Evolutionary conservation across 2,113 vertebrate genomes (phyloP).

Genomic region (Indri indri): DNA sequence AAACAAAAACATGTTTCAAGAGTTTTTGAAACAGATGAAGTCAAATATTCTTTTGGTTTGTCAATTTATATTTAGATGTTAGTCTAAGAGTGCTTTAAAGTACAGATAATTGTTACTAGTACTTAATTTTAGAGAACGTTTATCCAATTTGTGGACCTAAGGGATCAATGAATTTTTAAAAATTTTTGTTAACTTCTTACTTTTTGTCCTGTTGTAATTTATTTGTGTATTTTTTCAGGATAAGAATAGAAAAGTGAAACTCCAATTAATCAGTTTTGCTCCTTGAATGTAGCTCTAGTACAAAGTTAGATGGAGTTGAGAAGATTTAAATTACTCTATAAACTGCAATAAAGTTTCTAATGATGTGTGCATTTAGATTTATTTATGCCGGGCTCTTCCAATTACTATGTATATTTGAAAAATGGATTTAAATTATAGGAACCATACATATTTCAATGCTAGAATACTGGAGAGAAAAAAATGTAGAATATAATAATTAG

Average conservation of each 20-base stretch:
- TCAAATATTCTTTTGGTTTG: constrained; percentile 3
- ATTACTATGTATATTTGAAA: neutral
- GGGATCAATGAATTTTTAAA: neutral
- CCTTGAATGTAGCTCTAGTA: neutral
- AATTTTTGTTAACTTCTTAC: neutral
- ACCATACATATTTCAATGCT: neutral
- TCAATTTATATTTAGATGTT: neutral
- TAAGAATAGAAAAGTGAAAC: constrained; percentile 40
- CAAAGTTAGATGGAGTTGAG: neutral
- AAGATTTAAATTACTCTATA: neutral
- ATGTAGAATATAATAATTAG: neutral
- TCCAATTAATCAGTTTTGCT: neutral
- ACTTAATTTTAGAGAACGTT: neutral
- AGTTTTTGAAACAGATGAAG: constrained; percentile 31
- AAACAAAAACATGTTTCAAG: constrained; percentile 44
- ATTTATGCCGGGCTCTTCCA: neutral
- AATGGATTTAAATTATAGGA: neutral
- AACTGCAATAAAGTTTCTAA: neutral
- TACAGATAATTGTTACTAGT: neutral
- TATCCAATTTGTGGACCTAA: neutral
- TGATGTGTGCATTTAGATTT: neutral
- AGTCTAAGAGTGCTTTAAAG: neutral
- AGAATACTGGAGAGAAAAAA: neutral
- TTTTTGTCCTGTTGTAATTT: neutral
- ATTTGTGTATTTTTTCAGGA: neutral